Conservation (phyloP, 2,888 invertebrate genomes). For the Caenorhabditis afra region DNA sequence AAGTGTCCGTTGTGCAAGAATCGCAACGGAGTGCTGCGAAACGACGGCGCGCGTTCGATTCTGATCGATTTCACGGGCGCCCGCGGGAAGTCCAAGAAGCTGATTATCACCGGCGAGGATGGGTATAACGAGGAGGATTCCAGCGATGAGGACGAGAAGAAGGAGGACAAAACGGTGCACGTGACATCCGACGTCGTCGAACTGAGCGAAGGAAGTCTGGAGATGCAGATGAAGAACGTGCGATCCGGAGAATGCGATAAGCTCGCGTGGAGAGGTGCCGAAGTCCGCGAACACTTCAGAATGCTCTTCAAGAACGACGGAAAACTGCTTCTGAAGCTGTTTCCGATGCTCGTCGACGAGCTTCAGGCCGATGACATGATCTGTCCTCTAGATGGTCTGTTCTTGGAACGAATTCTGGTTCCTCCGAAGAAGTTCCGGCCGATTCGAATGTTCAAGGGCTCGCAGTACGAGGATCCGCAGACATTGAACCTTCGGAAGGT, state of each 20-base stretch:
- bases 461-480: conserved; percentile 77
- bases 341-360: conserved; percentile 75
- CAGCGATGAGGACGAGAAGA: conserved; percentile 58
- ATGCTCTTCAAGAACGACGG: conserved; percentile 87
- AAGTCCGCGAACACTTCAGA: conserved; percentile 84
- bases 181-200: conserved; percentile 10
- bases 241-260: conserved; percentile 74
- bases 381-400: conserved; percentile 86
- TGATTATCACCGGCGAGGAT: conserved; percentile 25
- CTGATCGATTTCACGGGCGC: conserved; percentile 73
- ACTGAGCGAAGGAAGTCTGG: conserved; percentile 58
- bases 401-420: conserved; percentile 89
- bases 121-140: conserved; percentile 46
- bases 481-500: conserved; percentile 76
- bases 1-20: conserved; percentile 77
- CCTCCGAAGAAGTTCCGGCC: conserved; percentile 92
- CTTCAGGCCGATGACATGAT: conserved; percentile 35
- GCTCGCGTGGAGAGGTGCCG: conserved; percentile 72
- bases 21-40: conserved; percentile 74
- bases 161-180: conserved; percentile 42
- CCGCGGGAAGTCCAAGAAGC: conserved; percentile 39
- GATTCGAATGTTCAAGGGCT: conserved; percentile 81
- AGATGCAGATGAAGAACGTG: conserved; percentile 74
- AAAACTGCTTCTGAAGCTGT: conserved; percentile 81
- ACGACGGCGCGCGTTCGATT: conserved; percentile 73